Base-by-base conservation (phyloP, 2,888 invertebrate species). In the Athetis lepigone region DNA sequence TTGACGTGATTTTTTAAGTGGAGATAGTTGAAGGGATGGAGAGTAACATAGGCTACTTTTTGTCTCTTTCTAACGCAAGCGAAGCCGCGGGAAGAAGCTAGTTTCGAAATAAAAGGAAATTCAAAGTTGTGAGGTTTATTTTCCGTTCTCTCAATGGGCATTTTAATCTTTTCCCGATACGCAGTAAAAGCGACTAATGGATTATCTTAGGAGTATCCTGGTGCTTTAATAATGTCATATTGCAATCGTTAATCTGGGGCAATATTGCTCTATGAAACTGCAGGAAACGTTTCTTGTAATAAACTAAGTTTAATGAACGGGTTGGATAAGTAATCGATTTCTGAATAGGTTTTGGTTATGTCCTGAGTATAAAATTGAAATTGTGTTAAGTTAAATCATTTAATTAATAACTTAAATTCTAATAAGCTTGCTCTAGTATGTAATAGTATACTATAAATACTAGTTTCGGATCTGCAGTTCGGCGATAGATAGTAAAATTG, bases 91-190 rank as follows among this genome's bases (percentile, higher is more conserved):
- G n/a, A n/a, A n/a, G n/a, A n/a, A n/a, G n/a, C n/a, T n/a, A n/a
- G 13, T 19, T 25, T 33, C 21, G 37, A 16, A 19, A 37, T 36
- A 23, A 70, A 54, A 21, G 6, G 2, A 40, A 1, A 11, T n/a
- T 33, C n/a, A 23, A 33, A 33, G 4, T 29, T 58, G 16, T 25
- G n/a, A 7, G 23, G 19, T 29, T 37, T 46, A 36, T 33, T 42
- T 33, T 27, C 25, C 7, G 4, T 33, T 43, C 33, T 25, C 3
- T 2, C 7, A 25, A 54, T 8, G 7, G 18, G 5, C 11, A 21
- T 49, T 59, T 67, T 50, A 37, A 59, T 73, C 18, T 57, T 39
- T 72, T 65, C 36, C 36, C 45, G 36, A 72, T 68, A 70, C 13
- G 2, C 36, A 63, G 54, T 71, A 36, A 70, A 70, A 4, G 18